Conservation (phyloP, 64 coral and sea anemone species). For the Porites lutea region DNA sequence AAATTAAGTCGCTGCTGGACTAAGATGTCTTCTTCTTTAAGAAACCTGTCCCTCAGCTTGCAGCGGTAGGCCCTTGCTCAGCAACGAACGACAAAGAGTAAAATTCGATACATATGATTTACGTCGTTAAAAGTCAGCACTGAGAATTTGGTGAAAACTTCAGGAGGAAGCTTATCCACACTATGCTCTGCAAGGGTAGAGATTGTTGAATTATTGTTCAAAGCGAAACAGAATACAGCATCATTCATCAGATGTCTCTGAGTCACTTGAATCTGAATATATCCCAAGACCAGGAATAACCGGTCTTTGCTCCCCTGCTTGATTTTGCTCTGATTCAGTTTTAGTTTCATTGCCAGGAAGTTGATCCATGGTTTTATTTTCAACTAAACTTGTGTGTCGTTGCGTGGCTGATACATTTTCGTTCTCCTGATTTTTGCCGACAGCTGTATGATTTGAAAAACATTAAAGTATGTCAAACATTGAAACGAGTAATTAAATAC, state of each 20-base stretch:
- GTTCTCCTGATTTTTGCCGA: neutral
- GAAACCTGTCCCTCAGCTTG: no score
- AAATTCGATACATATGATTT: no score
- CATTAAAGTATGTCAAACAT: neutral
- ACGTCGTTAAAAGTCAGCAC: no score
- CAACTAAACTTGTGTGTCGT: neutral
- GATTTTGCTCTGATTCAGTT: neutral
- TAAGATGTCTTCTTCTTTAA: no score
- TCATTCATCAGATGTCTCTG: conserved; percentile 59
- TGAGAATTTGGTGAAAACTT: no score
- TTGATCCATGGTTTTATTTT: neutral
- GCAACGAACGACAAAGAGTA: no score
- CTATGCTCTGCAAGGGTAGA: no score
- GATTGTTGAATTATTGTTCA: neutral
- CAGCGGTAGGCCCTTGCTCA: no score
- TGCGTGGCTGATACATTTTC: neutral
- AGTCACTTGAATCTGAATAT: conserved; percentile 96
- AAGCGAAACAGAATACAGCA: neutral
- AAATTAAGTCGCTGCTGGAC: no score
- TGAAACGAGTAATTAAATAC: neutral
- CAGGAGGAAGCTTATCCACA: no score
- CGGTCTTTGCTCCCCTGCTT: neutral
- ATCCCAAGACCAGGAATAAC: conserved; percentile 69
- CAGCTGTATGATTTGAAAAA: neutral
- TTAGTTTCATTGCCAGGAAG: neutral